Evolutionary conservation across 2,797 vertebrate species (phyloP).

Genomic region (Dallia pectoralis): DNA sequence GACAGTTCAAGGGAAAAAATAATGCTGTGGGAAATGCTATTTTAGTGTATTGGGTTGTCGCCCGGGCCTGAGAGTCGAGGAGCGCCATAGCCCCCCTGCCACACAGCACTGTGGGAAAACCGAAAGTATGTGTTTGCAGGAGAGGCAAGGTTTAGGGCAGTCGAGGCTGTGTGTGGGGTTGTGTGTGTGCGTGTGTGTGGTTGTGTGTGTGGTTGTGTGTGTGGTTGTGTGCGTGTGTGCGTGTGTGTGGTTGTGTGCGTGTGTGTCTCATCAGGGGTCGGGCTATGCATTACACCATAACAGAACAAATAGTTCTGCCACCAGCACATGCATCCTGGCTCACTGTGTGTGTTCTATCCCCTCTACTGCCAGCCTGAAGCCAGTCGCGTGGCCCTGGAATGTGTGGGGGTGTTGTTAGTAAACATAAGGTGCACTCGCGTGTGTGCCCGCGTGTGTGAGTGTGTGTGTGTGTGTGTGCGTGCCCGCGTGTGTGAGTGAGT

Average conservation of each 20-base stretch:
- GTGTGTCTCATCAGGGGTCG: neutral
- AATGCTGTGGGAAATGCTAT: conserved; percentile 4
- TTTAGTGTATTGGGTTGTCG: conserved; percentile 1
- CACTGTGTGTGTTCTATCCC: conserved; percentile 25
- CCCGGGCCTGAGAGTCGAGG: neutral
- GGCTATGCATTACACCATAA: conserved; percentile 26
- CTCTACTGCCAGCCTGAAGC: conserved; percentile 31
- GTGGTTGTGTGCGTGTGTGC: too few species aligned
- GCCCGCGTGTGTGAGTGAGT: neutral
- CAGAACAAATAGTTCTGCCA: conserved; percentile 48
- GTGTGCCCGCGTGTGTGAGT: conserved; percentile 3
- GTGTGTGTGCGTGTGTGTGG: conserved; percentile 12
- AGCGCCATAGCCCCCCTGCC: neutral
- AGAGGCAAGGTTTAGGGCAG: conserved; percentile 17
- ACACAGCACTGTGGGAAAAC: conserved; percentile 15
- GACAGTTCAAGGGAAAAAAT: conserved; percentile 23
- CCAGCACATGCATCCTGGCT: conserved; percentile 47
- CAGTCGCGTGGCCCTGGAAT: neutral
- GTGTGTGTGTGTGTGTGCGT: conserved; percentile 7
- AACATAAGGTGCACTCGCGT: conserved; percentile 13
- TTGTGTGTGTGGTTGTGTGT: too few species aligned
- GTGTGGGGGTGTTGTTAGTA: conserved; percentile 8
- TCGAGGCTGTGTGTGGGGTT: conserved; percentile 5
- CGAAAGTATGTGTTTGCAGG: conserved; percentile 17
- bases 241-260: conserved; percentile 9